Percentiles rank a stretch among this genome's conserved stretches.
phyloP scores from a whole-genome alignment of 92 coral and sea anemone species.

The Blastomussa wellsi region DNA sequence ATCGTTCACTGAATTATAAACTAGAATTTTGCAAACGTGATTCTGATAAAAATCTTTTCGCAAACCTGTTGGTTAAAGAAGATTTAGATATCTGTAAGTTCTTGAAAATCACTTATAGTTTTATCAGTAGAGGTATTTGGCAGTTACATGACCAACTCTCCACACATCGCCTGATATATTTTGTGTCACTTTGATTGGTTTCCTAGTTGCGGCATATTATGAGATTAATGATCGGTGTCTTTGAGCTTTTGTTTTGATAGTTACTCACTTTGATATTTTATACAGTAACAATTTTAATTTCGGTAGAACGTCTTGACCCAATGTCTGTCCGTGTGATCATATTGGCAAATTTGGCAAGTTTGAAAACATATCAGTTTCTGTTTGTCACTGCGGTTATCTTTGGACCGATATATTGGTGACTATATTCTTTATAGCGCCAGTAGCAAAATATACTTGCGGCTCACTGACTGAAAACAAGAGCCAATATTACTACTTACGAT shows the following conservation, averaged over 20 bases:
- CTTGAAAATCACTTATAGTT: background rate
- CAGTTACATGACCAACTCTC: background rate
- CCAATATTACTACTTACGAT: conserved; percentile 14
- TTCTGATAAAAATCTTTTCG: no score
- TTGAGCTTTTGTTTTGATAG: background rate
- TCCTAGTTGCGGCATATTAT: background rate
- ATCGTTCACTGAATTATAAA: no score
- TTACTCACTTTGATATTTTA: background rate
- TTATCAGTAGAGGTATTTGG: background rate
- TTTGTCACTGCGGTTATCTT: conserved; percentile 2
- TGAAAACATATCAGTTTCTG: conserved; percentile 2
- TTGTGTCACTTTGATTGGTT: background rate
- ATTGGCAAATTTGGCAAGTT: conserved; percentile 10
- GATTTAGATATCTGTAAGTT: no score
- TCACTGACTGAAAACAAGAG: background rate
- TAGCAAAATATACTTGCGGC: background rate
- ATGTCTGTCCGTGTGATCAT: background rate
- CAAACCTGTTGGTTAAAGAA: no score
- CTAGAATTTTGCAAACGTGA: no score
- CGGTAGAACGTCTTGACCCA: background rate
- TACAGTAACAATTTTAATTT: background rate
- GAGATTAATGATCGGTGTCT: background rate
- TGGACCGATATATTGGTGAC: background rate
- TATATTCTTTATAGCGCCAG: conserved; percentile 21
- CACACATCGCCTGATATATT: background rate